phyloP scores from a whole-genome alignment of 2,797 vertebrate species.

The Tolypeutes matacus region DNA sequence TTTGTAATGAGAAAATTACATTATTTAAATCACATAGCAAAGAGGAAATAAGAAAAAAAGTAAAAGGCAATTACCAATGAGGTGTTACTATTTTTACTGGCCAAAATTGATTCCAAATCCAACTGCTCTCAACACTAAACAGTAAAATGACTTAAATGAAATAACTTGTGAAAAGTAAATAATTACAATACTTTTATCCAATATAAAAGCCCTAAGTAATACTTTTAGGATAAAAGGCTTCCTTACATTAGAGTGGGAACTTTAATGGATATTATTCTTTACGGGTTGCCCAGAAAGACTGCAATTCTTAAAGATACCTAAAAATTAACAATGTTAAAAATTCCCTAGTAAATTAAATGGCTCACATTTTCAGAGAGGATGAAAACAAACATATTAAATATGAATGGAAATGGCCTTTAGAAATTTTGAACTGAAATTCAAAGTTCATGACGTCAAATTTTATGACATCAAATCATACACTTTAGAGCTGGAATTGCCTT shows the following conservation, averaged over 20 bases:
- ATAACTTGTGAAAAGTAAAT: not conserved
- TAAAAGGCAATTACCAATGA: conserved; percentile 10
- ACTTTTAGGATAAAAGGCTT: not conserved
- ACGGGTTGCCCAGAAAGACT: not conserved
- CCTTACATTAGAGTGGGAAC: not conserved
- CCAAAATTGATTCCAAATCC: conserved; percentile 7
- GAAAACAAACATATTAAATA: not conserved
- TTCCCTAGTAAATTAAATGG: not conserved
- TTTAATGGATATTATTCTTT: not conserved
- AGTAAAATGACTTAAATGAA: not conserved
- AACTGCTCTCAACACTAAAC: not conserved
- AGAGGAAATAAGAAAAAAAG: not conserved
- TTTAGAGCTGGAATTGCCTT: not conserved
- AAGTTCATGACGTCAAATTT: not conserved
- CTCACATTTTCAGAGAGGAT: not conserved
- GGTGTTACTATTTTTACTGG: conserved; percentile 47
- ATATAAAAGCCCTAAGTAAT: not conserved
- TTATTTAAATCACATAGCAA: not conserved
- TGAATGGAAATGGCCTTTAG: not conserved
- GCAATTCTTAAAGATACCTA: not conserved
- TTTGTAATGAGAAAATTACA: conserved; percentile 5
- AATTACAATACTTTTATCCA: not conserved
- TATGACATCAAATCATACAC: not conserved
- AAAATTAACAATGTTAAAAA: not conserved
- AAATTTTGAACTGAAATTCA: conserved; percentile 28